Conservation (phyloP, 1,140 invertebrate species). For the Wiebesia pumilae region DNA sequence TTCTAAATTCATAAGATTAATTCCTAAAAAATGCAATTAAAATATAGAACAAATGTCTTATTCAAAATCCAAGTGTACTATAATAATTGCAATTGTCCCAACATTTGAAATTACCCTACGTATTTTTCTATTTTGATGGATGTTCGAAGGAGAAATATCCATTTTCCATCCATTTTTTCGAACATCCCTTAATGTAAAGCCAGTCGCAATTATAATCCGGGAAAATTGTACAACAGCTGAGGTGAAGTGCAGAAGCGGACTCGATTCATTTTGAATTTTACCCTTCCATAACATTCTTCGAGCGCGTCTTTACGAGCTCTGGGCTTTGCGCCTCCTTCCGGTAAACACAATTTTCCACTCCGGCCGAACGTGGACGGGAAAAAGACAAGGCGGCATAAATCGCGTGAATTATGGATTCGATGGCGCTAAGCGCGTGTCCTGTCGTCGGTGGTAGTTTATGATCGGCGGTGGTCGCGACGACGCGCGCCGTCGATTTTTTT, state of each 20-base stretch:
- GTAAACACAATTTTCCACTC: slow-evolving; percentile 35
- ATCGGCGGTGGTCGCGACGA: slow-evolving; percentile 59
- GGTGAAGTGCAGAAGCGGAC: neutral
- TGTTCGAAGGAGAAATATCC: too few species aligned
- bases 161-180: neutral
- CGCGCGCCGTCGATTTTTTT: slow-evolving; percentile 62
- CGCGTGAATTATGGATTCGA: slow-evolving; percentile 58
- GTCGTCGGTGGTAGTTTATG: slow-evolving; percentile 61
- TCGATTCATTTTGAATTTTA: slow-evolving; percentile 3
- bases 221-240: neutral
- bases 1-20: too few species aligned
- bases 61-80: too few species aligned
- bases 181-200: neutral
- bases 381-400: slow-evolving; percentile 53
- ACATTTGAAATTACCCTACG: too few species aligned
- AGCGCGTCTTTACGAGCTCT: neutral
- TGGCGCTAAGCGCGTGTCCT: slow-evolving; percentile 60
- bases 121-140: neutral
- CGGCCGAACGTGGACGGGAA: slow-evolving; percentile 3
- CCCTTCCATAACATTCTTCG: neutral
- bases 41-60: too few species aligned
- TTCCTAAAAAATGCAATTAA: too few species aligned
- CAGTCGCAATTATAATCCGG: neutral
- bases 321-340: neutral
- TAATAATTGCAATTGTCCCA: too few species aligned